Percentiles rank a stretch among this genome's conserved stretches.
Conservation (phyloP, 1,140 invertebrate genomes). For the Heliconius nattereri region DNA sequence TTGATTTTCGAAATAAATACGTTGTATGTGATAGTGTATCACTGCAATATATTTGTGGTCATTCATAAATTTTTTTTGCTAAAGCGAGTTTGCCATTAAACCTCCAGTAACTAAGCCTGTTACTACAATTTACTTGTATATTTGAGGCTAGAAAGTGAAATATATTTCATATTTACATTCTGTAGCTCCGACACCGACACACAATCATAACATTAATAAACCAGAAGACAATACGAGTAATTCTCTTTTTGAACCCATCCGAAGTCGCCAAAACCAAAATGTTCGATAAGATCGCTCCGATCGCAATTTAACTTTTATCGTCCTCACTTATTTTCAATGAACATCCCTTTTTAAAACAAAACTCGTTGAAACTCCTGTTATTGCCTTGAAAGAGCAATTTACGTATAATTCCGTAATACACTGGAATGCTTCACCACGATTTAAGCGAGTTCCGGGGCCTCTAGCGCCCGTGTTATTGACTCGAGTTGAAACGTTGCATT, state of each 20-base stretch:
- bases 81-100: too few species aligned
- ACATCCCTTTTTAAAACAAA: slow-evolving; percentile 25
- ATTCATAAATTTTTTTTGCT: too few species aligned
- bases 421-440: slow-evolving; percentile 11
- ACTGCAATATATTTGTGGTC: too few species aligned
- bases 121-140: too few species aligned
- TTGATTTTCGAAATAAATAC: too few species aligned
- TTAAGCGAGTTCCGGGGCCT: slow-evolving; percentile 6
- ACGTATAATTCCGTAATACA: slow-evolving; percentile 25
- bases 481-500: neutral
- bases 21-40: too few species aligned
- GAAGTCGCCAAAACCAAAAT: slow-evolving; percentile 3
- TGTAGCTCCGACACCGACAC: too few species aligned
- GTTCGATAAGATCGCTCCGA: neutral
- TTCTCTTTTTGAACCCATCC: neutral
- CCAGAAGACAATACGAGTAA: neutral
- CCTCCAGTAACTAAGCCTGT: too few species aligned
- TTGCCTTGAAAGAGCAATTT: slow-evolving; percentile 24
- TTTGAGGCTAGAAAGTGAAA: too few species aligned
- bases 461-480: neutral
- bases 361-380: neutral
- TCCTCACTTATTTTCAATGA: slow-evolving; percentile 24
- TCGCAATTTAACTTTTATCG: slow-evolving; percentile 17
- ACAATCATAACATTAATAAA: neutral
- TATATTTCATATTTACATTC: too few species aligned